Conservation (phyloP, 2,888 invertebrate species). For the Megaustenia siamemsis region DNA sequence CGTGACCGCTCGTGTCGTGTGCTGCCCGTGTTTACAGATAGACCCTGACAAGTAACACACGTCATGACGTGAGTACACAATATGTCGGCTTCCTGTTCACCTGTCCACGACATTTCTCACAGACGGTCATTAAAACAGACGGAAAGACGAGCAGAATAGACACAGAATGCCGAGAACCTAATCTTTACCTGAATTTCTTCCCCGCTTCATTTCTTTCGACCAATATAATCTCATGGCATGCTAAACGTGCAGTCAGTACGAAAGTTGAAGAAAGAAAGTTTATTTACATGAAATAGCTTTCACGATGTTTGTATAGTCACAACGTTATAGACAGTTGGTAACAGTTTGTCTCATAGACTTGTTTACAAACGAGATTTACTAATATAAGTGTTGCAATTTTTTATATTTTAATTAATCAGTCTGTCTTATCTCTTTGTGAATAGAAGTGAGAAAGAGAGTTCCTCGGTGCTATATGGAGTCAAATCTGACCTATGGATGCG, state of each 20-base stretch:
- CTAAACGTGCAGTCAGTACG: slow-evolving; percentile 2
- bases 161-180: slow-evolving; percentile 4
- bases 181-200: slow-evolving; percentile 16
- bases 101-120: not conserved
- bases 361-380: no score
- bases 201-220: not conserved
- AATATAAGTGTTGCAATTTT: no score
- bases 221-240: slow-evolving; percentile 5
- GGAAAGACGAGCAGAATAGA: not conserved
- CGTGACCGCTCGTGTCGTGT: not conserved
- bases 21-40: not conserved
- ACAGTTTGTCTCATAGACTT: no score
- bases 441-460: no score
- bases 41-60: not conserved
- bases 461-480: no score
- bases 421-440: no score
- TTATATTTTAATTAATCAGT: no score
- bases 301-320: not conserved
- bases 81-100: not conserved
- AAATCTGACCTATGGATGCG: no score
- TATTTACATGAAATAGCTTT: not conserved
- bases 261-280: not conserved
- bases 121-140: not conserved
- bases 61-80: not conserved
- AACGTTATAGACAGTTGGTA: not conserved